Evolutionary conservation across 2,113 vertebrate genomes (phyloP), one percentile per base, ranked within the genome.

Genomic region (Leptobrachium leishanense): DNA sequence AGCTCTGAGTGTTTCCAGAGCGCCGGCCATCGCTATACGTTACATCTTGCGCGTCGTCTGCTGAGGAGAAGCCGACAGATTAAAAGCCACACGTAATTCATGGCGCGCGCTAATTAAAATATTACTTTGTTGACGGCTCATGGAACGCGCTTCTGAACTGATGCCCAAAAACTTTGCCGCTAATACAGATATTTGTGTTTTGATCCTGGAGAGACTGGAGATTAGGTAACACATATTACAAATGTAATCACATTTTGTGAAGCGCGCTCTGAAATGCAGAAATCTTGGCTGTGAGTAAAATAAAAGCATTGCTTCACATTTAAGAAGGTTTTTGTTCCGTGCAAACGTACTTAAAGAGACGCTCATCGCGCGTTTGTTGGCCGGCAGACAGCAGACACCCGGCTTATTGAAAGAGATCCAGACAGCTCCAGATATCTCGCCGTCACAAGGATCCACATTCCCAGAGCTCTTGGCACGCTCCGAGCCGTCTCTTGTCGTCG

Each of bases 401-500:
- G 92, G 91, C 89, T 92, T 92, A 90, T 86, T 94, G 93, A 92
- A 88, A 83, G 42, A 5, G 81, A 62, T 91, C 93, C 93, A 93
- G 85, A 75, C 81, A 86, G 89, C 84, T 89, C 93, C 90, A 91
- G 91, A 90, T 88, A 71, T 88, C 90, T 88, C 89, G 87, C 70
- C 53, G 89, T 92, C 91, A 91, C 91, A 92, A 83, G 73, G 82
- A 85, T 86, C 82, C 85, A 85, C 88, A 87, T 85, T 88, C 91
- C 93, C 81, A 89, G 91, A 90, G 91, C 91, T 83, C 84, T 79
- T 93, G 92, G 92, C 93, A 81, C 85, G 85, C 82, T 44, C 85
- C 85, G 90, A 93, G 90, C 89, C 89, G 91, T 90, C 92, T 89
- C 86, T 90, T 88, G 91, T 91, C 92, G 85, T 92, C 90, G 88